Evolutionary conservation across 2,888 invertebrate genomes (phyloP).

Genomic region (Eupithecia exiguata): DNA sequence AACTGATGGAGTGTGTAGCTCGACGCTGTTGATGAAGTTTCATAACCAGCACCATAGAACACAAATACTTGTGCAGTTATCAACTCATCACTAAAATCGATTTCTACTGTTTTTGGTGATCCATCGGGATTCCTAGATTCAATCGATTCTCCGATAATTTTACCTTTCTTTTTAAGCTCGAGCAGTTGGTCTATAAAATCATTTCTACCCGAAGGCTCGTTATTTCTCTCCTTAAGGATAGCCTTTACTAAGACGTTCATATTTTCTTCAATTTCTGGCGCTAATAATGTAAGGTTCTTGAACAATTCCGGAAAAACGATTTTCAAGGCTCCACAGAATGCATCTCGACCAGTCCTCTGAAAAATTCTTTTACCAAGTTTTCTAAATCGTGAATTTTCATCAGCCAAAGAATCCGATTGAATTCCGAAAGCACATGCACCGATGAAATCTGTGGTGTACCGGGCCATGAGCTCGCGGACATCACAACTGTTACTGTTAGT

Average conservation of each 20-base stretch:
- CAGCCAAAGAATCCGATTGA: constrained; percentile 57
- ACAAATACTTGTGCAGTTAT: constrained; percentile 60
- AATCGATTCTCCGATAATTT: constrained; percentile 56
- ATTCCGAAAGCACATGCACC: constrained; percentile 66
- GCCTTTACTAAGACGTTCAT: constrained; percentile 53
- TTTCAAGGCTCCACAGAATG: constrained; percentile 50
- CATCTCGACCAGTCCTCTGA: constrained; percentile 40
- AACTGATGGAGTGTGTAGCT: constrained; percentile 64
- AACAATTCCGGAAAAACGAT: constrained; percentile 54
- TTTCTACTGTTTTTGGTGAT: constrained; percentile 45
- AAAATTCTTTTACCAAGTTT: constrained; percentile 60
- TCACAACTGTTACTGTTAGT: constrained; percentile 40
- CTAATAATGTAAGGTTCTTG: constrained; percentile 50
- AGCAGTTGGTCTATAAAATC: constrained; percentile 63
- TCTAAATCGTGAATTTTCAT: constrained; percentile 60
- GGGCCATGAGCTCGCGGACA: constrained; percentile 64
- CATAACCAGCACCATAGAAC: constrained; percentile 65
- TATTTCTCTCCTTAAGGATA: constrained; percentile 58
- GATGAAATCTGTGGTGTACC: constrained; percentile 65
- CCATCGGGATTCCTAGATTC: constrained; percentile 56
- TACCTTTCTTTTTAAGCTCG: constrained; percentile 56
- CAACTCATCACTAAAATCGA: constrained; percentile 56
- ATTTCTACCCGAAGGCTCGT: constrained; percentile 57
- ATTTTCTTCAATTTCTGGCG: constrained; percentile 49
- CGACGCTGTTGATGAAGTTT: constrained; percentile 63